Conservation (phyloP, 2,888 invertebrate genomes). For the Lochmaea capreae region DNA sequence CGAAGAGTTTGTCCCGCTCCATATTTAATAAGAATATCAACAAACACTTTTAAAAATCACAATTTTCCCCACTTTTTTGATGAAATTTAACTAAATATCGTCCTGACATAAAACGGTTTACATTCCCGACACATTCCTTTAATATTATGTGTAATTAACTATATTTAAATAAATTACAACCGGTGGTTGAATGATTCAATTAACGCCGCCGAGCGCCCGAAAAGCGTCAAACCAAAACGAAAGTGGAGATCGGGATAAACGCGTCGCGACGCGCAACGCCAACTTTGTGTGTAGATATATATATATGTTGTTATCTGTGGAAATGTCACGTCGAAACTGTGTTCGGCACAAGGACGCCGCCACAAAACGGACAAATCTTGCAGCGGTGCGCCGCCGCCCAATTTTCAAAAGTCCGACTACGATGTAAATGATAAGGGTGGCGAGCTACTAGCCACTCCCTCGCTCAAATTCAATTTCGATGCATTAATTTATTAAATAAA, state of each 20-base stretch:
- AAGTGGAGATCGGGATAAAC: neutral
- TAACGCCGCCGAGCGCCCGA: constrained; percentile 16
- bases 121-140: constrained; percentile 20
- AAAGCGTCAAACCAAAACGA: constrained; percentile 10
- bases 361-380: constrained; percentile 12
- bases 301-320: neutral
- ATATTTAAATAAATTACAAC: constrained; percentile 32
- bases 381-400: constrained; percentile 30
- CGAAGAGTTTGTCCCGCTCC: constrained; percentile 26
- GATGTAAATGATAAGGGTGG: constrained; percentile 14
- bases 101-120: neutral
- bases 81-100: constrained; percentile 11
- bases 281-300: neutral
- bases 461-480: neutral
- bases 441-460: constrained; percentile 10
- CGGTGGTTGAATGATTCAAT: constrained; percentile 19
- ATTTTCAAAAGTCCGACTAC: constrained; percentile 15
- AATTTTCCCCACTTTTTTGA: neutral
- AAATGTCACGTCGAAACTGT: constrained; percentile 30
- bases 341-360: neutral
- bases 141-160: constrained; percentile 21
- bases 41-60: constrained; percentile 21
- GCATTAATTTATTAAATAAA: neutral
- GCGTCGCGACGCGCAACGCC: neutral
- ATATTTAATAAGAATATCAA: constrained; percentile 6